Percentiles rank a stretch among this genome's conserved stretches.
Conservation (phyloP, 2,888 invertebrate genomes). For the Drosophila sordidapex region DNA sequence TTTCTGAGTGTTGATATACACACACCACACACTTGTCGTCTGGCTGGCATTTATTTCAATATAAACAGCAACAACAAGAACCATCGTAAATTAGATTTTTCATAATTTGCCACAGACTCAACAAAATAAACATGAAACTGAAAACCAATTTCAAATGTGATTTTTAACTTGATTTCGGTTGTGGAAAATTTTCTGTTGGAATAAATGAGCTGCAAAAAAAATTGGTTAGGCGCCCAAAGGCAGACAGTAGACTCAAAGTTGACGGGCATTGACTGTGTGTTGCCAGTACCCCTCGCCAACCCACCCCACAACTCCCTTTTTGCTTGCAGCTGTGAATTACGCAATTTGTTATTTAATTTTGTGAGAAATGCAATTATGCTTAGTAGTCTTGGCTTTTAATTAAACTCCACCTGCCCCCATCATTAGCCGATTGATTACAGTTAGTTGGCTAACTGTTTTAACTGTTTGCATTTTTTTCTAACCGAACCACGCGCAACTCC, state of each 20-base stretch:
- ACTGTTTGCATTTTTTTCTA: conserved; percentile 41
- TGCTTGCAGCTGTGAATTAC: conserved; percentile 65
- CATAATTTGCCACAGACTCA: conserved; percentile 45
- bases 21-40: conserved; percentile 5
- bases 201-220: conserved; percentile 72
- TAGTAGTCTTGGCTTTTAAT: conserved; percentile 65
- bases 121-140: conserved; percentile 12
- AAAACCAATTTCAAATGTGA: conserved; percentile 35
- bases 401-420: conserved; percentile 47
- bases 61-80: conserved; percentile 24
- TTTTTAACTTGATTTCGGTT: conserved; percentile 45
- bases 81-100: conserved; percentile 43
- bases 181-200: conserved; percentile 44
- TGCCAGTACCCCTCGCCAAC: neutral
- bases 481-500: conserved; percentile 37
- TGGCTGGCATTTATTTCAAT: conserved; percentile 50
- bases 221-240: conserved; percentile 38
- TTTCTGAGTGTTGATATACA: conserved; percentile 1
- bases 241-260: conserved; percentile 13
- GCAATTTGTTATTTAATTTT: conserved; percentile 74
- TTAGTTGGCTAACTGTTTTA: conserved; percentile 66
- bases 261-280: conserved; percentile 22
- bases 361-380: conserved; percentile 57
- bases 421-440: conserved; percentile 75
- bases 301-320: conserved; percentile 1